Base-by-base conservation (phyloP, 2,888 invertebrate genomes). In the Drosophila leonis region DNA sequence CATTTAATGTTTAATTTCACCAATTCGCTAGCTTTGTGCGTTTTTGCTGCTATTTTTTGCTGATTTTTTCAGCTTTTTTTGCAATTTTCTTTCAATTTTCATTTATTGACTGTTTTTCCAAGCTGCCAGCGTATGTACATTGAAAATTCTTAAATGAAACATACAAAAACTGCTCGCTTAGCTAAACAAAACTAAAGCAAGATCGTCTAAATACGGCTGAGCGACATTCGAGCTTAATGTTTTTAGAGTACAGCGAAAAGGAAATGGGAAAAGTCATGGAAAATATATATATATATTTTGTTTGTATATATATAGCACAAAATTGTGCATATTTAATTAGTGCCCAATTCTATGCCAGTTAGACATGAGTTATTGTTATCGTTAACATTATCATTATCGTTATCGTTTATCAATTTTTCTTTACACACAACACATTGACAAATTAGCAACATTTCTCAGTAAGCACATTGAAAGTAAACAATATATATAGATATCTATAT, bases 1-100 rank as follows among this genome's bases (percentile, higher is more conserved):
- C 68, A 33, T 78, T 69, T 70, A 74, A 74, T 49, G 65, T 80
- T 79, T 75, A 88, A 81, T 89, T 85, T 85, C 84, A 89, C 84
- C 89, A 84, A 85, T 77, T 83, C 79, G 89, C 87, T 89, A 85
- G 89, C 87, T 73, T 89, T 85, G 84, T 89, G 84, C 89, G 89
- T 77, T 81, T 71, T 41, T 67, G 55, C 49, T 72, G 37, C 55
- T 52, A n/a, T 29, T 37, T 4, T 33, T 41, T 24, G n/a, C n/a
- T n/a, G n/a, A n/a, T 48, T 33, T 37, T 48, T 29, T 35, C 13
- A 15, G 3, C n/a, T 62, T 52, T 65, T 63, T 35, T 46, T 27
- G 33, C 8, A 29, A 39, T 52, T 56, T 37, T 33, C 42, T 41
- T 55, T 27, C 24, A 15, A 15, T 59, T 55, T 24, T 27, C 18